Evolutionary conservation across 2,797 vertebrate species (phyloP).

Genomic region (Hydrolagus colliei): DNA sequence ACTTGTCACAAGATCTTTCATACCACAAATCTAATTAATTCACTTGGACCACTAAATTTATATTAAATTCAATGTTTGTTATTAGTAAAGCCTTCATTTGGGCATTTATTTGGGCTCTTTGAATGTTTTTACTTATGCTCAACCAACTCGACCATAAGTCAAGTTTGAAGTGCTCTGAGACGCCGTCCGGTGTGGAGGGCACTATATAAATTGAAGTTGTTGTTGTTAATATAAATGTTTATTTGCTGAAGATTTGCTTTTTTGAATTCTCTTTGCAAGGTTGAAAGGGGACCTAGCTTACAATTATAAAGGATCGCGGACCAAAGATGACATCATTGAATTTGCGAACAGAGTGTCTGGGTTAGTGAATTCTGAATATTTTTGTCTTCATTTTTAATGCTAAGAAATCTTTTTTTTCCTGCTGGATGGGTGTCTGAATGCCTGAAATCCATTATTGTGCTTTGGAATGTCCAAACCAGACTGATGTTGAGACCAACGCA

Average conservation of each 20-base stretch:
- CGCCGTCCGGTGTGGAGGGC: too few relatives aligned
- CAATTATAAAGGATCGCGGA: constrained; percentile 77
- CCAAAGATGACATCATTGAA: constrained; percentile 82
- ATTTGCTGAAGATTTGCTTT: neutral
- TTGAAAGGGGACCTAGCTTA: constrained; percentile 79
- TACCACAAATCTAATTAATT: neutral
- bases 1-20: too few relatives aligned
- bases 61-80: neutral
- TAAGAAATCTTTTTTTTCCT: neutral
- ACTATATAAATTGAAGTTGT: too few relatives aligned
- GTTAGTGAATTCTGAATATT: constrained; percentile 57
- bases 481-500: too few relatives aligned
- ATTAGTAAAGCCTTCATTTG: neutral
- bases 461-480: too few relatives aligned
- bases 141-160: neutral
- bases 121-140: neutral
- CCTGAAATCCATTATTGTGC: too few relatives aligned
- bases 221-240: neutral
- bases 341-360: constrained; percentile 82
- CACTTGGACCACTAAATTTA: neutral
- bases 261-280: constrained; percentile 49
- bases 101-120: neutral
- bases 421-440: neutral
- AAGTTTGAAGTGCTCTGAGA: too few relatives aligned
- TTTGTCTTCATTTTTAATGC: neutral